Base-by-base conservation (phyloP, 2,797 vertebrate genomes). In the Sylvilagus floridanus region DNA sequence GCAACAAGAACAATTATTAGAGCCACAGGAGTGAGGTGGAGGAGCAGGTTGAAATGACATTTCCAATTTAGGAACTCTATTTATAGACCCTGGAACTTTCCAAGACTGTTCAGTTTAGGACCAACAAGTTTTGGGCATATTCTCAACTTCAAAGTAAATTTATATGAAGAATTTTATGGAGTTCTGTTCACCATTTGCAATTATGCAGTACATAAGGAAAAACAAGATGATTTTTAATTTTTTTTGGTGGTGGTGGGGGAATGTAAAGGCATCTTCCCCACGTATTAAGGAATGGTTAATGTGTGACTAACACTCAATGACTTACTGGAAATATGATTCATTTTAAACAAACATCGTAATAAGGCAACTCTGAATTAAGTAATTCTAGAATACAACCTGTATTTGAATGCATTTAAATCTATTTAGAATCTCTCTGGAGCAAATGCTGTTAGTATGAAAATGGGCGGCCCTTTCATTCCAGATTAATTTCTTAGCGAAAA, bases 51-150 rank as follows among this genome's bases (percentile, higher is more conserved):
- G 86, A 94, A 96, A 95, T 94, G 93, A 96, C 95, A 96, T 96
- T 97, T 96, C 26, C 42, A 96, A 96, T 91, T 96, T 95, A 93
- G 84, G 96, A 79, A 76, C 94, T 91, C 88, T 97, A 95, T 97
- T 96, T 96, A 95, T 96, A 97, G 88, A 79, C 72, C 82, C 65
- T 88, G 88, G 65, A 96, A 96, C 78, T 93, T 97, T 95, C 87
- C 81, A 95, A 95, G 50, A 90, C 19, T 68, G 21, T 78, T 91
- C 54, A 68, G 65, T 47, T 93, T 85, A 77, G 72, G 79, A 72
- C 76, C 82, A 88, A 87, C 8, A 78, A 65, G 76, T 87, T 96
- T 93, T 93, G 88, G 52, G 88, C 21, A 57, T 90, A 47, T 78
- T 95, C 63, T 94, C 73, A 65, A 63, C 72, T 85, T 94, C 66